Percentiles rank a stretch among this genome's conserved stretches.
Evolutionary conservation across 2,888 invertebrate genomes (phyloP).

Genomic region (Drosophila lacicola): DNA sequence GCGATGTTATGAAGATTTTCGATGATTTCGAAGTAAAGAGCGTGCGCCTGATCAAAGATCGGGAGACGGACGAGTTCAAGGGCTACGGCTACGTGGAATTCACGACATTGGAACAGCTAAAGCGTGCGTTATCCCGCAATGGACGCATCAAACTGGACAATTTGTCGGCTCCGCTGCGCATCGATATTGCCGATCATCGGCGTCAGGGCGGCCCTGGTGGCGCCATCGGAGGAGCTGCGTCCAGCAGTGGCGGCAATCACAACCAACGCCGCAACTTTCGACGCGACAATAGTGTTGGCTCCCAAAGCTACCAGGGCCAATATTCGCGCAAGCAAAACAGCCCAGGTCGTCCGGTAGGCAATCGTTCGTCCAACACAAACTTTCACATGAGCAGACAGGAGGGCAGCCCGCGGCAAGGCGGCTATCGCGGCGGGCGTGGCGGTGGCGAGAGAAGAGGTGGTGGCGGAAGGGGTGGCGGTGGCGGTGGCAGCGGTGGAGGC

Average conservation of each 20-base stretch:
- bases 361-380: constrained; percentile 36
- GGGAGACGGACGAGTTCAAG: constrained; percentile 97
- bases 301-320: constrained; percentile 35
- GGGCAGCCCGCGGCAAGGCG: constrained; percentile 18
- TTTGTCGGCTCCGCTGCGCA: constrained; percentile 88
- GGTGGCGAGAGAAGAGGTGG: constrained; percentile 19
- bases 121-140: constrained; percentile 92
- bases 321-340: constrained; percentile 30
- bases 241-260: constrained; percentile 42
- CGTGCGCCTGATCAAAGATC: constrained; percentile 96
- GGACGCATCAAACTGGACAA: constrained; percentile 92
- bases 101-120: constrained; percentile 91
- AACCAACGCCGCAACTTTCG: constrained; percentile 53
- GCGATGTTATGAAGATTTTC: constrained; percentile 96
- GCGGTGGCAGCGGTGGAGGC: constrained; percentile 6
- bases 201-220: constrained; percentile 82
- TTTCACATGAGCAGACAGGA: constrained; percentile 24
- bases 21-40: constrained; percentile 89
- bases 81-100: constrained; percentile 99
- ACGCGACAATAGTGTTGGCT: constrained; percentile 51
- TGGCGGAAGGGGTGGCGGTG: constrained; percentile 13
- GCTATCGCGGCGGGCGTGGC: constrained; percentile 36
- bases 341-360: constrained; percentile 20
- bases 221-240: constrained; percentile 59
- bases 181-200: constrained; percentile 94